phyloP scores from a whole-genome alignment of 2,888 invertebrate genomes.

The Torymus texanus region DNA sequence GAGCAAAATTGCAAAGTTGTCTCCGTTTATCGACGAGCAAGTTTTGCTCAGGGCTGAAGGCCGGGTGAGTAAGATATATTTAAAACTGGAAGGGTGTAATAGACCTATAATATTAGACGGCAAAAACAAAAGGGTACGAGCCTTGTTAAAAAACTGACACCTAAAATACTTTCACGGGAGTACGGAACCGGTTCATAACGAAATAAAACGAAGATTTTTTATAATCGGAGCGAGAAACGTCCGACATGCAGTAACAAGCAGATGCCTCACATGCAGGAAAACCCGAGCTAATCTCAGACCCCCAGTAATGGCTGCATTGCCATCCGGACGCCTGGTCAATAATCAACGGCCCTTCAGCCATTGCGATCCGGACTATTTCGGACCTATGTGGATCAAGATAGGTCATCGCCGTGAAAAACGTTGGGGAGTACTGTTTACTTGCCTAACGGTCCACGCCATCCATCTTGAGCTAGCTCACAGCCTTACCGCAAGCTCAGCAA shows the following conservation, averaged over 20 bases:
- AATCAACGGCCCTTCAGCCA: neutral
- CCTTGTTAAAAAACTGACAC: too few species aligned
- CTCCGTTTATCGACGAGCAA: too few species aligned
- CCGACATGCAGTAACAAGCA: neutral
- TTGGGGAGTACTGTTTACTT: conserved; percentile 54
- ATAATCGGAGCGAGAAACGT: neutral
- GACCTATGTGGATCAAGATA: conserved; percentile 54
- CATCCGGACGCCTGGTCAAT: neutral
- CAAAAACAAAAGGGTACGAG: too few species aligned
- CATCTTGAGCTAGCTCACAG: conserved; percentile 50
- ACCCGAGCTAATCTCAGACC: neutral
- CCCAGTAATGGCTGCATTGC: neutral
- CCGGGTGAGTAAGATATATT: too few species aligned
- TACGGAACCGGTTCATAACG: neutral
- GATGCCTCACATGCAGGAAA: neutral
- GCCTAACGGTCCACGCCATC: conserved; percentile 52
- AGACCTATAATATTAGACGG: too few species aligned
- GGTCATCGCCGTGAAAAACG: conserved; percentile 53
- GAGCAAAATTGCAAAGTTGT: too few species aligned
- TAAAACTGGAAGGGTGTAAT: too few species aligned
- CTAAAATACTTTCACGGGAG: neutral
- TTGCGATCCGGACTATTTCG: conserved; percentile 57
- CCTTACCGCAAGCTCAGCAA: conserved; percentile 24
- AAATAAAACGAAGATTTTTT: neutral
- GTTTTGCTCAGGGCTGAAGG: too few species aligned